phyloP scores from a whole-genome alignment of 2,113 vertebrate genomes.

The Phalacrocorax brasilianus region DNA sequence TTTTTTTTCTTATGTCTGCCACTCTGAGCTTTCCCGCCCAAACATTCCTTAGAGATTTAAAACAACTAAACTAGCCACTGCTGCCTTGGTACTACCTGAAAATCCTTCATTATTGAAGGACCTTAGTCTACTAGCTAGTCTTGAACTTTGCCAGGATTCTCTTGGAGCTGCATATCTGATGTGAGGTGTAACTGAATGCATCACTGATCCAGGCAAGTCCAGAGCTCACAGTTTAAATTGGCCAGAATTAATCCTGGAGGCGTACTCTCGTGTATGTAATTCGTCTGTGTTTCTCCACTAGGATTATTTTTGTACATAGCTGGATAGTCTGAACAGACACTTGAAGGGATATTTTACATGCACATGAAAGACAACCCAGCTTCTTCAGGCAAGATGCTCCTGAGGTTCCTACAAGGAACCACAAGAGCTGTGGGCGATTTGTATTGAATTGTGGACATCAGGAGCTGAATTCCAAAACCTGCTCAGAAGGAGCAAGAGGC shows the following conservation, averaged over 20 bases:
- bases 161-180: not conserved
- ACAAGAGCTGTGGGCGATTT: not conserved
- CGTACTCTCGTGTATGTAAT: accelerated
- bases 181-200: not conserved
- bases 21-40: not conserved
- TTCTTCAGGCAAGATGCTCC: not conserved
- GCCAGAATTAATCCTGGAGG: not conserved
- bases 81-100: not conserved
- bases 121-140: not conserved
- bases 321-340: not conserved
- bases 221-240: not conserved
- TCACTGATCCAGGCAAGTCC: not conserved
- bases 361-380: not conserved
- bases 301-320: not conserved
- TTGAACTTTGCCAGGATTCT: not conserved
- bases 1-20: not conserved
- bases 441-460: not conserved
- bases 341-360: not conserved
- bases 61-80: not conserved
- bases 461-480: not conserved
- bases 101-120: not conserved
- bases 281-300: not conserved
- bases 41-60: not conserved
- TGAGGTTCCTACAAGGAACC: not conserved
- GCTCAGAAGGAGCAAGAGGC: not conserved